These are phyloP conservation scores for Suncus etruscus DNA, from an alignment of 2,113 vertebrate species.

Conservation along the genomic window DNA sequence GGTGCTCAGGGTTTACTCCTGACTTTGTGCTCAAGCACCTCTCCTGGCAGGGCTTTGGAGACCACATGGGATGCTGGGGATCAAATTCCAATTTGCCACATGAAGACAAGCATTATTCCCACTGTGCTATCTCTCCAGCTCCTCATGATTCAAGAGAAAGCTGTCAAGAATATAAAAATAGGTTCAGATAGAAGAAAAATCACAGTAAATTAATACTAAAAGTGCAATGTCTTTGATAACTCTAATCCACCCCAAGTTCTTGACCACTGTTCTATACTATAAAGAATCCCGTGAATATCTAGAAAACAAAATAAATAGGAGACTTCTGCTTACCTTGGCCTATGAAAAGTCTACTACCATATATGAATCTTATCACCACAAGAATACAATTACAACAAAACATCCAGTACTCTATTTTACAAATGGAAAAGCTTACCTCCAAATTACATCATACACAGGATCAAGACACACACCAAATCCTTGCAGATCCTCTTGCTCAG, in stretches of 20 bases:
- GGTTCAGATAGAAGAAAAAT: not conserved
- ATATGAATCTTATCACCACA: not conserved
- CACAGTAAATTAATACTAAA: not conserved
- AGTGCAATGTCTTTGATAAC: too few species aligned
- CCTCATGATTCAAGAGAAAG: not conserved
- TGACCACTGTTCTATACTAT: not conserved
- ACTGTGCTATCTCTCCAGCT: not conserved
- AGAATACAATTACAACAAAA: slow-evolving; percentile 39
- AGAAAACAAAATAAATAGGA: not conserved
- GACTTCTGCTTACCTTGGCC: not conserved
- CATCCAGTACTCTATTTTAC: not conserved
- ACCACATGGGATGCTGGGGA: too few species aligned
- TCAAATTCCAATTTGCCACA: too few species aligned
- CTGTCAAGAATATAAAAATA: not conserved
- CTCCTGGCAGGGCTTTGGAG: too few species aligned
- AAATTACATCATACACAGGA: slow-evolving; percentile 99
- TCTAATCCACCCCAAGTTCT: too few species aligned
- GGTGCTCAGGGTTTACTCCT: too few species aligned
- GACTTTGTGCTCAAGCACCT: too few species aligned
- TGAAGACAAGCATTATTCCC: not conserved
- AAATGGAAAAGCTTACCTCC: slow-evolving; percentile 91
- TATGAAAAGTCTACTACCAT: not conserved
- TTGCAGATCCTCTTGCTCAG: slow-evolving; percentile 98
- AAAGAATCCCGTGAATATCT: not conserved
- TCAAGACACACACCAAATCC: slow-evolving; percentile 98